Conservation (phyloP, 2,888 invertebrate genomes). For the Nesidiocoris tenuis region DNA sequence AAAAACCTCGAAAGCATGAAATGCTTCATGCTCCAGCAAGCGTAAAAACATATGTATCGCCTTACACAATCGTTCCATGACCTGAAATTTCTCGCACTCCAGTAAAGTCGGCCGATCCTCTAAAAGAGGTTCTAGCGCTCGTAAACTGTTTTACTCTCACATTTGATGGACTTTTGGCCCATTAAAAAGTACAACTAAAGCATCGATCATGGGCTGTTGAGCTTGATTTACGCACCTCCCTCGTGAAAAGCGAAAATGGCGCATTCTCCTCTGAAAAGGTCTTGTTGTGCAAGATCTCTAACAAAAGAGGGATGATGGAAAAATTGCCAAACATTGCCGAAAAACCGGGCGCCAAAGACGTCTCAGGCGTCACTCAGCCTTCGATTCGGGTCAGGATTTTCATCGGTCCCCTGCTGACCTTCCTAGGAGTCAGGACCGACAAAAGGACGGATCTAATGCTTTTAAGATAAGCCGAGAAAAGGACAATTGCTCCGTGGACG, state of each 20-base stretch:
- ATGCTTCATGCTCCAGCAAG: no score
- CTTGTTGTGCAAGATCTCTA: background rate
- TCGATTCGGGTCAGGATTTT: slow-evolving; percentile 25
- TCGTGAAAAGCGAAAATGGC: background rate
- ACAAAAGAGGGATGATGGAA: background rate
- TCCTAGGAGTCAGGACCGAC: background rate
- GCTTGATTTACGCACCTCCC: background rate
- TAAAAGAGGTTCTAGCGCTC: background rate
- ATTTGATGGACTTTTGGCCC: background rate
- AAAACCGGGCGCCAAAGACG: background rate
- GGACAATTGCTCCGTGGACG: background rate
- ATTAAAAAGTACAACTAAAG: background rate
- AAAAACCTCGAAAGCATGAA: no score
- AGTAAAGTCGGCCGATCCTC: background rate
- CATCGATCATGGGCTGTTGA: background rate
- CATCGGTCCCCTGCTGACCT: background rate
- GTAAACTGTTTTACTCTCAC: background rate
- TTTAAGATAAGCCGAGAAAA: background rate
- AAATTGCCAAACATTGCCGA: slow-evolving; percentile 17
- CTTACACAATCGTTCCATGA: no score
- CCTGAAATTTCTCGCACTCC: background rate
- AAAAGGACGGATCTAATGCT: slow-evolving; percentile 19
- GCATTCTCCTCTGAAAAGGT: background rate
- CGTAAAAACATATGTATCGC: no score
- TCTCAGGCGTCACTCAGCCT: slow-evolving; percentile 9